Conservation (phyloP, 2,797 vertebrate species). For the Sebastes hubbsi region DNA sequence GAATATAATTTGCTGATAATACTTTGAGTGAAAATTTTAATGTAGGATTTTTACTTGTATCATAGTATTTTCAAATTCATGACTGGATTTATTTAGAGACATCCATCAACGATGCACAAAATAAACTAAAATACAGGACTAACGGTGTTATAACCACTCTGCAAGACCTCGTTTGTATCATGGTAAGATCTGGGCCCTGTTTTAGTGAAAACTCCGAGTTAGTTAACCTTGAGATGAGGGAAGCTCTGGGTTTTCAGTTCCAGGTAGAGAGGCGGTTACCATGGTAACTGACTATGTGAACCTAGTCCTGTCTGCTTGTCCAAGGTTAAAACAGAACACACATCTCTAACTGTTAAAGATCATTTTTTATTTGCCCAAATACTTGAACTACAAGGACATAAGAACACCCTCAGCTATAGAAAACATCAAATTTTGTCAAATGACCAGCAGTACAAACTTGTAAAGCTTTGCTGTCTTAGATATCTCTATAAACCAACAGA, state of each 20-base stretch:
- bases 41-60: not conserved
- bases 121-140: too few species aligned
- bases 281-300: too few species aligned
- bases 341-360: slow-evolving; percentile 69
- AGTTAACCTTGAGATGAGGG: too few species aligned
- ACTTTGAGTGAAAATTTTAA: not conserved
- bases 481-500: slow-evolving; percentile 83
- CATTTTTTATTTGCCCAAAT: slow-evolving; percentile 86
- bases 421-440: slow-evolving; percentile 87
- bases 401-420: slow-evolving; percentile 88
- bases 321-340: not conserved
- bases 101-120: too few species aligned
- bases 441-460: slow-evolving; percentile 87
- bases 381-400: slow-evolving; percentile 86
- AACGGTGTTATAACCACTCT: too few species aligned
- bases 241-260: too few species aligned
- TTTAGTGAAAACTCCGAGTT: too few species aligned
- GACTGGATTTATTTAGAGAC: too few species aligned
- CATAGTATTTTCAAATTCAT: too few species aligned
- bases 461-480: slow-evolving; percentile 82
- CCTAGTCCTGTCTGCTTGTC: not conserved
- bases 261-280: too few species aligned
- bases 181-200: too few species aligned
- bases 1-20: not conserved
- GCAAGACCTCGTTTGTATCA: too few species aligned